Evolutionary conservation across 1,140 invertebrate genomes (phyloP), one percentile per base, ranked within the genome.

Genomic region (Pachypeltis micranthus): DNA sequence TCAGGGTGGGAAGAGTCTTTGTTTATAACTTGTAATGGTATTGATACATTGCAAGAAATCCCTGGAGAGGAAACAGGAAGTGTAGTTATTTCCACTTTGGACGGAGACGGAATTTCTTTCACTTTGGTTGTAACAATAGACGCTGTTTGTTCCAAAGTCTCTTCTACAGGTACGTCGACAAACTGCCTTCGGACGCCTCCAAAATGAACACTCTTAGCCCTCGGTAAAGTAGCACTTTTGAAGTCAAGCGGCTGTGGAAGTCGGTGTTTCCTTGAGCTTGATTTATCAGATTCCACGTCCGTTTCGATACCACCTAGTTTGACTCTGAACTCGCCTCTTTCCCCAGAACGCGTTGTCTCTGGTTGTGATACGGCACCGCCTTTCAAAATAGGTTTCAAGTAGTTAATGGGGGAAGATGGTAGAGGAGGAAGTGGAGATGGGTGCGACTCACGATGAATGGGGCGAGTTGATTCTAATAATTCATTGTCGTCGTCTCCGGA

Each of bases 1-100:
- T n/a, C n/a, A n/a, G n/a, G n/a, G n/a, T n/a, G n/a, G n/a, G n/a
- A n/a, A 10, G 34, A 39, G 7, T 57, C 55, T 10, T 57, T 57
- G 26, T 29, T 57, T 12, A 63, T 27, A 10, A 63, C 26, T 24
- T 63, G 51, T 10, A 63, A 47, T 21, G 61, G 61, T 34, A 63
- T 63, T 12, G 51, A 55, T 3, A 63, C 61, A 57, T 63, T 63
- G 29, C 61, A 63, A 51, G 58, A 26, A 27, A 59, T 64, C 3
- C 57, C 44, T 12, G 63, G 63, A 26, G 24, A 44, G 1, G 63
- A 16, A 12, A 56, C 7, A 12, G 57, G 57, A 29, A 65, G 54
- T 2, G 51, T 61, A 2, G 44, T 65, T 2, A 44, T 28, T 57
- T 61, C 51, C 2, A 65, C 63, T 61, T 65, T 65, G 23, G 59